A percentile compares a stretch with the other conserved stretches of the same genome.
These are phyloP conservation scores for Sitobion miscanthi DNA, from an alignment of 1,140 invertebrate species.

Conservation along the genomic window DNA sequence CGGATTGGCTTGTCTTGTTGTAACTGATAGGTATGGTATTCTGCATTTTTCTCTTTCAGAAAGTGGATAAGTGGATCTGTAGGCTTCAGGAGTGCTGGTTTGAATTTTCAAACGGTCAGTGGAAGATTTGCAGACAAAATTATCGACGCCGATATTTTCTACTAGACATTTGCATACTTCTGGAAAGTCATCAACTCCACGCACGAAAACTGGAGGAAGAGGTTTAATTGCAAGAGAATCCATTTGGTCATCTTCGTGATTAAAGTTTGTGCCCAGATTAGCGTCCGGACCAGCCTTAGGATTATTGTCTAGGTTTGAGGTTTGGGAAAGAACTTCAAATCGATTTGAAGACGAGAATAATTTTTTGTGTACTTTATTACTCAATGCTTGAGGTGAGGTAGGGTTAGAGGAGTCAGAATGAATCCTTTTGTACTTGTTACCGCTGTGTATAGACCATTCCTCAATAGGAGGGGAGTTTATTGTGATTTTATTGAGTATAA, in stretches of 20 bases:
- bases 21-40: background rate
- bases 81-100: background rate
- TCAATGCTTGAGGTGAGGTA: no score
- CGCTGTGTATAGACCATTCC: no score
- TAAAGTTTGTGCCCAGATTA: background rate
- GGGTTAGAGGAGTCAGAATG: no score
- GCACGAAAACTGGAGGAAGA: background rate
- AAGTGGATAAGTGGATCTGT: background rate
- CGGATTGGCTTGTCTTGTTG: background rate
- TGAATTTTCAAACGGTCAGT: background rate
- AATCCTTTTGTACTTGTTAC: no score
- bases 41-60: background rate
- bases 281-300: background rate
- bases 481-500: no score
- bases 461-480: no score
- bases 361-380: no score
- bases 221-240: background rate
- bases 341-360: background rate
- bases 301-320: background rate
- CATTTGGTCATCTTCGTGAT: background rate
- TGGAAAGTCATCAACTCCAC: background rate
- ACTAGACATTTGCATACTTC: background rate
- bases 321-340: background rate
- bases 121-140: background rate
- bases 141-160: background rate